Percentiles rank a stretch among this genome's conserved stretches.
Evolutionary conservation across 2,797 vertebrate genomes (phyloP).

Genomic region (Phataginus tricuspis): DNA sequence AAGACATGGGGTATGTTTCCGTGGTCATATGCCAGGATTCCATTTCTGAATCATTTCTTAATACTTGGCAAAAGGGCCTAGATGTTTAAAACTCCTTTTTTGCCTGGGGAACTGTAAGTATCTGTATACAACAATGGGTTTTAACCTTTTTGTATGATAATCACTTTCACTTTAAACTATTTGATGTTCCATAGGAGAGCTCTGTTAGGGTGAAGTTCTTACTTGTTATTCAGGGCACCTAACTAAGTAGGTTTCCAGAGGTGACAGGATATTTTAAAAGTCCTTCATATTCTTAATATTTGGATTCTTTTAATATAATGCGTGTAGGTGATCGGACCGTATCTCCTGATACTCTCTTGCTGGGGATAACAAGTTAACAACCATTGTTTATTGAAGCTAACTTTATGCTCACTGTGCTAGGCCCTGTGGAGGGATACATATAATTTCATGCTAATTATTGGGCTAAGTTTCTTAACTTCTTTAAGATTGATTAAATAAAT

Average conservation of each 20-base stretch:
- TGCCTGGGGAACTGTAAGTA: neutral
- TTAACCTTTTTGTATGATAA: neutral
- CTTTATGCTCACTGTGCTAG: neutral
- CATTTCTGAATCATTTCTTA: constrained; percentile 52
- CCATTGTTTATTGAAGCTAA: neutral
- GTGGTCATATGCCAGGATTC: neutral
- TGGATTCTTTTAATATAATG: neutral
- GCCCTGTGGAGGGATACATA: neutral
- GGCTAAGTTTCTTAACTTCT: neutral
- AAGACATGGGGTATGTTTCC: neutral
- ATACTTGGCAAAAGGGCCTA: constrained; percentile 36
- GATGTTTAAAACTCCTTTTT: neutral
- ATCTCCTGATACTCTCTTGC: neutral
- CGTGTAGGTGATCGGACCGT: neutral
- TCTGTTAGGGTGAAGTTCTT: neutral
- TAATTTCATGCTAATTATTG: neutral
- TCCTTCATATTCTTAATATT: neutral
- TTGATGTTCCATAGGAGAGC: neutral
- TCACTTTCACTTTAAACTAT: neutral
- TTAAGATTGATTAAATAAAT: neutral
- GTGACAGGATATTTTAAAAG: neutral
- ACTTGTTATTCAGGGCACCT: neutral
- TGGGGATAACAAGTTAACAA: neutral
- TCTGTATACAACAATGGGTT: neutral
- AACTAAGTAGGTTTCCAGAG: neutral